Evolutionary conservation across 2,888 invertebrate species (phyloP), one percentile per base, ranked within the genome.

Genomic region (Heliconius charithonia): DNA sequence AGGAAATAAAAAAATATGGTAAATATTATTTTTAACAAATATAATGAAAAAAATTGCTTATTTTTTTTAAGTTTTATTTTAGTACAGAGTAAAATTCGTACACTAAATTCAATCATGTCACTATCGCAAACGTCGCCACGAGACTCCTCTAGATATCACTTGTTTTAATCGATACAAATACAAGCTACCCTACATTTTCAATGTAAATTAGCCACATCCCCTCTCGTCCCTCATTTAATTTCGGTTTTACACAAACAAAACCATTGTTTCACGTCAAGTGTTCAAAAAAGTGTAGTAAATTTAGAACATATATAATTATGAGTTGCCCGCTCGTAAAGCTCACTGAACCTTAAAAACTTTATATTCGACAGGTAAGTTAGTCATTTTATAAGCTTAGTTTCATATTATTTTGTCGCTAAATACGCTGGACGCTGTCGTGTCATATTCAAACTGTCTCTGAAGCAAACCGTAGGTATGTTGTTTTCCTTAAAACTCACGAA

Each of bases 171-270:
- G 74, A 77, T 75, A 77, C 37, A 77, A 41, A 76, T 76, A 56
- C 29, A 75, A 45, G 62, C 73, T 63, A 65, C 75, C 67, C 67
- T 75, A 75, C 75, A 78, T 80, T 77, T 80, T 78, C 78, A 62
- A 80, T 80, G 78, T 80, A 80, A 80, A 80, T 78, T 41, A 80
- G 78, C 72, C 72, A 75, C 80, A 73, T 73, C 80, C 72, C 77
- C 77, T 27, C 32, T 32, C 69, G 66, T 25, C 37, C 72, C 63
- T 62, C 73, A 78, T 75, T 80, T 69, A 73, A 80, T 80, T 80
- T 76, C 73, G 73, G 63, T 51, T 73, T 72, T 56, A 65, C 72
- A 80, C 80, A 80, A 76, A 80, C 71, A 78, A 71, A 77, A 56
- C 51, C 27, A 70, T 65, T 77, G 69, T 69, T 67, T 73, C 37